Percentiles rank a stretch among this genome's conserved stretches.
Conservation (phyloP, 2,113 vertebrate genomes). For the Thoracochromis brauschi region DNA sequence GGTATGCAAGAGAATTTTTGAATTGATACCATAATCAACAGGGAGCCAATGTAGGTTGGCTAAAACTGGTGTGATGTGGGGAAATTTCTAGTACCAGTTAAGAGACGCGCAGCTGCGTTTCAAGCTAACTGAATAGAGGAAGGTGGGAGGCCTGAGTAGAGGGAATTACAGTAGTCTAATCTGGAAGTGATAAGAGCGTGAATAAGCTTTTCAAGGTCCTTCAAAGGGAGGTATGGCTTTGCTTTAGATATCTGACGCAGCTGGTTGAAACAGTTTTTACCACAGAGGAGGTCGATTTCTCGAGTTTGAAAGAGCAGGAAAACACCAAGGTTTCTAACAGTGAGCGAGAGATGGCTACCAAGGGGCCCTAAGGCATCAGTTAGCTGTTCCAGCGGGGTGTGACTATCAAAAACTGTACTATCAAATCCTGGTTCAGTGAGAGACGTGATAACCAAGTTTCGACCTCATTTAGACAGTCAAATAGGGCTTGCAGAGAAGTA, state of each 20-base stretch:
- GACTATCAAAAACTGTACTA: background rate
- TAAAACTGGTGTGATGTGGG: background rate
- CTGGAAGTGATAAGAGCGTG: no score
- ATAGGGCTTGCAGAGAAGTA: background rate
- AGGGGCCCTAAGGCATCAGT: background rate
- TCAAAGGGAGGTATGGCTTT: no score
- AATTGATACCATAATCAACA: background rate
- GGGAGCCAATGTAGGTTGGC: fast-evolving
- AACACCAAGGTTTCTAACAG: no score
- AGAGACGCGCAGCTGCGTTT: background rate
- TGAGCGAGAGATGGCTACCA: no score
- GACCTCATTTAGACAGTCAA: background rate
- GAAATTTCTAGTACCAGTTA: background rate
- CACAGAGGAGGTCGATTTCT: no score
- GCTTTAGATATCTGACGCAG: no score
- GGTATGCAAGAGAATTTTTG: background rate
- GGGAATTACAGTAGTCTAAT: background rate
- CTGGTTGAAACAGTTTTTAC: no score
- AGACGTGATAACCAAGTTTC: background rate
- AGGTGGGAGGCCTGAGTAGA: background rate
- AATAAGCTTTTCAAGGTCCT: background rate
- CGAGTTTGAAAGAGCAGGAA: no score
- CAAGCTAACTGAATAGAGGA: background rate
- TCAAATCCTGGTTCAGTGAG: background rate
- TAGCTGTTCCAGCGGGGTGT: background rate